These are phyloP conservation scores for Eilema depressum DNA, from an alignment of 2,888 invertebrate species.

Conservation along the genomic window DNA sequence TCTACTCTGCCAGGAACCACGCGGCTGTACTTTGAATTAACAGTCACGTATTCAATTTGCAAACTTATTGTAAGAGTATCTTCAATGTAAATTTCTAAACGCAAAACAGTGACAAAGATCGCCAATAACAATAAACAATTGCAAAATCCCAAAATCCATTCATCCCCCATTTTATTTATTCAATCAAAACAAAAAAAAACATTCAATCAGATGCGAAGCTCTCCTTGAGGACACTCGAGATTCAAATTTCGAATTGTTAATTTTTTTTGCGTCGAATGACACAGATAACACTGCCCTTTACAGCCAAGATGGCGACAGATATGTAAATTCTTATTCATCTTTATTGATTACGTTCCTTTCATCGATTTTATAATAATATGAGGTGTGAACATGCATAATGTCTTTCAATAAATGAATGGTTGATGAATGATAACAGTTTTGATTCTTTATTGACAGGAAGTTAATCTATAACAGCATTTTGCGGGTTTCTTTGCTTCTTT, in stretches of 20 bases:
- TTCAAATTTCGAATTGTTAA: conserved; percentile 59
- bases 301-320: conserved; percentile 64
- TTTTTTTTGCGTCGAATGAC: conserved; percentile 56
- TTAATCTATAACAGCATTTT: too few relatives aligned
- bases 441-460: conserved; percentile 18
- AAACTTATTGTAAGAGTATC: neutral
- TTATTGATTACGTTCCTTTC: conserved; percentile 68
- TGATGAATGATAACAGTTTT: conserved; percentile 37
- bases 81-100: neutral
- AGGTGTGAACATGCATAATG: conserved; percentile 66
- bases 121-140: conserved; percentile 7
- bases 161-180: neutral
- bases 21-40: neutral
- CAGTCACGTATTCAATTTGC: neutral
- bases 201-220: conserved; percentile 28
- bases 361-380: conserved; percentile 44
- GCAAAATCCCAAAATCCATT: conserved; percentile 4
- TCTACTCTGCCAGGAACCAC: too few relatives aligned
- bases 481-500: too few relatives aligned
- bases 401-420: conserved; percentile 36
- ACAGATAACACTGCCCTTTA: conserved; percentile 38
- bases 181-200: conserved; percentile 17
- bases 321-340: conserved; percentile 62
- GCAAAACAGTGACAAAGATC: conserved; percentile 1
- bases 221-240: conserved; percentile 48